Base-by-base conservation (phyloP, 2,113 vertebrate genomes). In the Petaurus breviceps region DNA sequence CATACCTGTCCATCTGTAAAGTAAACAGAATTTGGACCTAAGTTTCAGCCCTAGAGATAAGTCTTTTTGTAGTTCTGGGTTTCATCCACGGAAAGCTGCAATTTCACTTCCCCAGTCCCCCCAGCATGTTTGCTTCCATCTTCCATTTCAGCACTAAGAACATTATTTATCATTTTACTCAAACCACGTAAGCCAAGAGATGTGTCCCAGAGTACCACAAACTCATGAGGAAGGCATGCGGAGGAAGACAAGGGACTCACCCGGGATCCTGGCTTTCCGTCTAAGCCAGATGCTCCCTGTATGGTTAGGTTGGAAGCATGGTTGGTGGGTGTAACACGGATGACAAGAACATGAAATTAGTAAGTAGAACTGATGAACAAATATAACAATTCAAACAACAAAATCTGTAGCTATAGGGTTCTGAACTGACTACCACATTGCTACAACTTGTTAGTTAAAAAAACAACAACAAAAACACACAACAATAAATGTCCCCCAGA, bases 241-340 rank as follows among this genome's bases (percentile, higher is more conserved):
- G 97, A 98, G 98, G 98, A 99, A 99, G 98, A 98, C 47, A 89
- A 99, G 98, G 98, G 98, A 99, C 99, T 99, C 99, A 99, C 99
- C 99, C 99, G 99, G 99, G 99, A 98, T 99, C 99, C 99, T 98
- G 99, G 99, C 99, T 99, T 99, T 98, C 99, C 99, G 98, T 99
- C 99, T 99, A 99, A 99, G 99, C 99, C 99, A 99, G 99, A 99
- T 98, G 99, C 99, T 99, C 99, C 99, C 99, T 99, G 99, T 98
- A 98, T 98, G 99, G 99, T 99, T 99, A 99, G 98, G 98, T 98
- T 97, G 98, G 98, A 99, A 97, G 97, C 98, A 98, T 98, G 98
- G 98, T 98, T 98, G 99, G 99, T 98, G 99, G 98, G 99, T 99
- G 96, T 99, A 90, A 99, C 98, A 99, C 99, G 98, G 98, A 99